A percentile compares a stretch with the other conserved stretches of the same genome.
phyloP scores from a whole-genome alignment of 2,113 vertebrate genomes.

The Elanus axillaris region DNA sequence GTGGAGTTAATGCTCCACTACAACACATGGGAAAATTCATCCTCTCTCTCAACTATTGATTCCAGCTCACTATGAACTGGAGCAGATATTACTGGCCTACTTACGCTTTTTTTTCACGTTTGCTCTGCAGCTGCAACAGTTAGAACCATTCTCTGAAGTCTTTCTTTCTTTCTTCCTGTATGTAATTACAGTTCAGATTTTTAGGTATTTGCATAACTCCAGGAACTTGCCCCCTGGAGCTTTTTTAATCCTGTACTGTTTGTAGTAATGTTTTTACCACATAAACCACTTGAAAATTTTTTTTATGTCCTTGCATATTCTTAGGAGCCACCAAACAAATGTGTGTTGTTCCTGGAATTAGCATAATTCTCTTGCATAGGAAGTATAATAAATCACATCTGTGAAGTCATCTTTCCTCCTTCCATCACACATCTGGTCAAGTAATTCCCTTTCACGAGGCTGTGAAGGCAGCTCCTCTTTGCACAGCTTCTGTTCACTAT shows the following conservation, averaged over 20 bases:
- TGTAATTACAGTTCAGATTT: neutral
- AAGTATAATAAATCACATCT: neutral
- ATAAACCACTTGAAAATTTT: neutral
- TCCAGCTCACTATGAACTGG: neutral
- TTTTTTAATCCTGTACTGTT: neutral
- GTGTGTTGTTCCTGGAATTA: neutral
- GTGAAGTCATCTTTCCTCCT: neutral
- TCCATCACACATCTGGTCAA: neutral
- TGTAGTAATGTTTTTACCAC: neutral
- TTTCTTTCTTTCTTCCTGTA: neutral
- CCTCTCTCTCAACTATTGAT: neutral
- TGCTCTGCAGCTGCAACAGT: neutral
- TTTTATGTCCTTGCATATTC: neutral
- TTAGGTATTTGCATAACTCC: neutral
- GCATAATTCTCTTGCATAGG: neutral
- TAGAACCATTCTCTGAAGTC: neutral
- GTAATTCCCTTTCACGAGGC: neutral
- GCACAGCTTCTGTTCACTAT: neutral
- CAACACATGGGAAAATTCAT: neutral
- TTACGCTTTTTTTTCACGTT: neutral
- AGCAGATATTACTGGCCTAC: neutral
- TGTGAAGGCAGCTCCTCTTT: neutral
- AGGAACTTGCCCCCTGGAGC: neutral
- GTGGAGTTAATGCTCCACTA: neutral
- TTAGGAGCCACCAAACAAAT: neutral